Percentiles rank a stretch among this genome's conserved stretches.
Conservation (phyloP, 2,797 vertebrate genomes). For the Sitta carolinensis region DNA sequence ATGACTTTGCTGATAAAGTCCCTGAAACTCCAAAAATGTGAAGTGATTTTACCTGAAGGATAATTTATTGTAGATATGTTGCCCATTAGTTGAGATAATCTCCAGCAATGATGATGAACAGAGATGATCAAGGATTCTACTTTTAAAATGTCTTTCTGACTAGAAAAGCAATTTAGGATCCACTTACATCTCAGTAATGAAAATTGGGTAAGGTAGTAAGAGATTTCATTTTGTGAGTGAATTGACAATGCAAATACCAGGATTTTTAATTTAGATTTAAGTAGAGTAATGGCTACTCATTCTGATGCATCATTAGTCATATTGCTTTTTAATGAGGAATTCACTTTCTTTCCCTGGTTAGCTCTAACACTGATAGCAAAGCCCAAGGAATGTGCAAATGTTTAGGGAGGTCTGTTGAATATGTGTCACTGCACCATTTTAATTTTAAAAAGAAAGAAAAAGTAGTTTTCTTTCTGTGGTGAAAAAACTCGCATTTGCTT, state of each 20-base stretch:
- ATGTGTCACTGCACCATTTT: background rate
- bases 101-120: constrained; percentile 13
- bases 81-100: constrained; percentile 43
- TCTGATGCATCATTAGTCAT: constrained; percentile 63
- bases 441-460: constrained; percentile 26
- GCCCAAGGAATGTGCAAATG: constrained; percentile 2
- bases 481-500: background rate
- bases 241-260: constrained; percentile 24
- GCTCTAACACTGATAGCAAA: constrained; percentile 31
- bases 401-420: constrained; percentile 13
- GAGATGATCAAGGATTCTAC: constrained; percentile 8
- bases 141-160: constrained; percentile 35
- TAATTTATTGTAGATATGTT: constrained; percentile 26
- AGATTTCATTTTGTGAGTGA: constrained; percentile 46
- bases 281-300: constrained; percentile 54
- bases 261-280: constrained; percentile 71
- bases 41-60: constrained; percentile 28
- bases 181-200: constrained; percentile 13
- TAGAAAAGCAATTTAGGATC: constrained; percentile 21
- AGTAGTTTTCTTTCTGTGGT: background rate
- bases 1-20: constrained; percentile 4
- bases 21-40: constrained; percentile 1
- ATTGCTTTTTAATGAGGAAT: constrained; percentile 62
- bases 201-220: constrained; percentile 56
- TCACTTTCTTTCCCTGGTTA: constrained; percentile 33